A percentile compares a stretch with the other conserved stretches of the same genome.
Evolutionary conservation across 2,113 vertebrate genomes (phyloP).

Genomic region (Tyrannus savana): DNA sequence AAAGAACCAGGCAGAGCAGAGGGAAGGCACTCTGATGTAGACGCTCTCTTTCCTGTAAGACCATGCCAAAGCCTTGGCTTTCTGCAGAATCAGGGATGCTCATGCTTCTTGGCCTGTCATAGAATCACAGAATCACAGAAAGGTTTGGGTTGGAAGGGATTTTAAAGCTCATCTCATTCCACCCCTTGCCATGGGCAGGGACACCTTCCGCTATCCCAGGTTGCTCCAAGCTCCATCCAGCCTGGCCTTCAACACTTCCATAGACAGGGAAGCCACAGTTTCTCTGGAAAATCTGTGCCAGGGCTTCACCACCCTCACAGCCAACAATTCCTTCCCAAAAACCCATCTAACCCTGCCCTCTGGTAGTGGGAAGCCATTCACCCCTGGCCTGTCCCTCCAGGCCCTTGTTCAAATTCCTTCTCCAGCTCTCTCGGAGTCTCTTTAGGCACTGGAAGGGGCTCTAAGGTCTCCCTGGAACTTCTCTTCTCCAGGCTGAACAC

Average conservation of each 20-base stretch:
- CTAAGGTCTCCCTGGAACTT: accelerated
- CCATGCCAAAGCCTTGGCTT: not conserved
- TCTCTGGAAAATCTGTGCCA: accelerated
- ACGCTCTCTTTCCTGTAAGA: not conserved
- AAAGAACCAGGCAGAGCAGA: not conserved
- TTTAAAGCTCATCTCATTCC: not conserved
- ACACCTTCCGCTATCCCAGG: not conserved
- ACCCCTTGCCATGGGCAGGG: accelerated
- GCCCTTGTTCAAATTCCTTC: accelerated
- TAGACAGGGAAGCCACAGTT: not conserved
- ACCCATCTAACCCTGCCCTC: not conserved
- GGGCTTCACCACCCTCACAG: accelerated
- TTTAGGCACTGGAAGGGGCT: not conserved
- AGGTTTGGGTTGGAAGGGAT: not conserved
- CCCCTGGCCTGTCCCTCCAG: accelerated
- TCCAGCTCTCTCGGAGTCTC: not conserved
- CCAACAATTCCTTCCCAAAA: not conserved
- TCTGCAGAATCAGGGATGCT: not conserved
- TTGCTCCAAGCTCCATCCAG: accelerated
- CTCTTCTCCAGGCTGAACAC: not conserved
- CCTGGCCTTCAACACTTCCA: not conserved
- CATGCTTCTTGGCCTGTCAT: not conserved
- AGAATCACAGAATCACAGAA: no score
- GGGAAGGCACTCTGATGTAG: not conserved
- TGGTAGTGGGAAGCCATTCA: not conserved